A percentile compares a stretch with the other conserved stretches of the same genome.
These are phyloP conservation scores for Pipistrellus nathusii DNA, from an alignment of 2,797 vertebrate genomes.

Conservation along the genomic window DNA sequence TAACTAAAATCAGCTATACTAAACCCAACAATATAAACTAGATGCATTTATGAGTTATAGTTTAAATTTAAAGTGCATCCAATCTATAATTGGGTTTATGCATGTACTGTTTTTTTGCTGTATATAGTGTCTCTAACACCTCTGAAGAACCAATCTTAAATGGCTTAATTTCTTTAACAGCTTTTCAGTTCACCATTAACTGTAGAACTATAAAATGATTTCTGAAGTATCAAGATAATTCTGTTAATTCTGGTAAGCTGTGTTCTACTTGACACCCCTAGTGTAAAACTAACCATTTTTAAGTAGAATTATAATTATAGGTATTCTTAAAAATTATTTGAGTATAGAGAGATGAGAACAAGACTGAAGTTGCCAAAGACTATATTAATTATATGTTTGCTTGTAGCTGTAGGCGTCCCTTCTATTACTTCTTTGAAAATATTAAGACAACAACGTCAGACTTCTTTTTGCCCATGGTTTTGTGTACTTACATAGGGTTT, in stretches of 20 bases:
- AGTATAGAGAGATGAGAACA: conserved; percentile 52
- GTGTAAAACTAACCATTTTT: conserved; percentile 64
- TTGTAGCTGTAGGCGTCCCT: conserved; percentile 35
- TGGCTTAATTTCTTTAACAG: conserved; percentile 74
- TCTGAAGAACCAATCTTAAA: conserved; percentile 67
- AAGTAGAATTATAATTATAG: conserved; percentile 61
- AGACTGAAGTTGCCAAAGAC: conserved; percentile 32
- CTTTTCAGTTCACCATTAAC: conserved; percentile 67
- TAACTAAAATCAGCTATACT: conserved; percentile 47
- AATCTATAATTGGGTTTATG: conserved; percentile 63
- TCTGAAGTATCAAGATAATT: conserved; percentile 73
- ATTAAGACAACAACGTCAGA: background rate
- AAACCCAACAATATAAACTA: conserved; percentile 29
- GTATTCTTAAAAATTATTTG: conserved; percentile 58
- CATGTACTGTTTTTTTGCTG: background rate
- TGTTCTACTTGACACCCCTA: conserved; percentile 68
- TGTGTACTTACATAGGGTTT: conserved; percentile 47
- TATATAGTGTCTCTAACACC: conserved; percentile 30
- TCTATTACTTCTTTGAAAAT: conserved; percentile 54
- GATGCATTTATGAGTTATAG: conserved; percentile 51
- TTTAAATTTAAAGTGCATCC: conserved; percentile 61
- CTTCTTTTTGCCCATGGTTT: conserved; percentile 24
- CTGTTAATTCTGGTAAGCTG: conserved; percentile 78
- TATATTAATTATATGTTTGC: conserved; percentile 52
- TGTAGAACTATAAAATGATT: conserved; percentile 73